Conservation (phyloP, 2,113 vertebrate genomes). For the Desmodus rotundus region DNA sequence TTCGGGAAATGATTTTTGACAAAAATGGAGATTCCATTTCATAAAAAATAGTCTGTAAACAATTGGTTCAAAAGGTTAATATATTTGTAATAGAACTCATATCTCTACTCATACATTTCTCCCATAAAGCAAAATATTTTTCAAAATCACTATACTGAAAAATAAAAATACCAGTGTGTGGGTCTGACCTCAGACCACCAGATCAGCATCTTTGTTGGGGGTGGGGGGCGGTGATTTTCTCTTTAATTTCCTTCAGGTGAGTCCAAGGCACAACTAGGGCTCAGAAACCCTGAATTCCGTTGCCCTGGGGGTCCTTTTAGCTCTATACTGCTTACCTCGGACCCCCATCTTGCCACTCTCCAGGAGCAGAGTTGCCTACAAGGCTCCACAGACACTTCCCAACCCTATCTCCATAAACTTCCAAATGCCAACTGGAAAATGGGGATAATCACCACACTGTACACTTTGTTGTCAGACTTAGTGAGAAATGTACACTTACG, state of each 20-base stretch:
- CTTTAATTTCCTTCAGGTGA: neutral
- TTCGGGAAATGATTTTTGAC: conserved; percentile 1
- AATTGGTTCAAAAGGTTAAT: neutral
- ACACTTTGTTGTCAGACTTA: neutral
- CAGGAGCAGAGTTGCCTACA: neutral
- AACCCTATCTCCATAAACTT: neutral
- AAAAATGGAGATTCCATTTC: neutral
- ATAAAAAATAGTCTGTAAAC: neutral
- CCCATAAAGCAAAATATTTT: neutral
- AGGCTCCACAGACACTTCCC: neutral
- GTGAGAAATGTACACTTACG: neutral
- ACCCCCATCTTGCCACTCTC: neutral
- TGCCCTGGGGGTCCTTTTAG: neutral
- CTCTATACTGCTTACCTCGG: neutral
- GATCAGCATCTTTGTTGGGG: neutral
- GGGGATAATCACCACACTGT: neutral
- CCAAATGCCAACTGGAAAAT: neutral
- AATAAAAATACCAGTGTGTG: neutral
- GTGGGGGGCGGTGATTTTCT: neutral
- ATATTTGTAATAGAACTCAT: neutral
- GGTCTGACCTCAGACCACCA: neutral
- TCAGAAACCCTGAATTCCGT: neutral
- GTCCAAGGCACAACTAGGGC: neutral
- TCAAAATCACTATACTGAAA: neutral
- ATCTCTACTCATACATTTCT: neutral